Base-by-base conservation (phyloP, 2,797 vertebrate genomes). In the Siniperca undulata region DNA sequence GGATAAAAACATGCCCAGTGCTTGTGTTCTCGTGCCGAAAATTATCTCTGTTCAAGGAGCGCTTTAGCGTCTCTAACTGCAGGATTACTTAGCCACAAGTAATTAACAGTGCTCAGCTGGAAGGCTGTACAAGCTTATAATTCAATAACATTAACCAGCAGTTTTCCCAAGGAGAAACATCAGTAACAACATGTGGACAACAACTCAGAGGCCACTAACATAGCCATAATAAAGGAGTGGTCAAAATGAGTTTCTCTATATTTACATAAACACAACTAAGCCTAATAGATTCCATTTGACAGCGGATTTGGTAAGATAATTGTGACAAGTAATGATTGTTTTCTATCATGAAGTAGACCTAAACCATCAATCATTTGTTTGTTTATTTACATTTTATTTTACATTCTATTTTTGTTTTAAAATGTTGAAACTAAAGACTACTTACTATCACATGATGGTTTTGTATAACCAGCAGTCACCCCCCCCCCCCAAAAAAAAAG, bases 1-100 rank as follows among this genome's bases (percentile, higher is more conserved):
- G 87, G 76, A 84, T 87, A 16, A 87, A 93, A 92, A 91, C 91
- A 89, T 81, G 81, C 62, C 74, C 61, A 60, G 48, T 61, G 88
- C 83, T 59, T 78, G 72, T 89, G 87, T 81, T 88, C 74, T 81
- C 73, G 74, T 93, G 88, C 82, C 40, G 89, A 86, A 85, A 82
- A 84, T 82, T 17, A 83, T 77, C 74, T 66, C 81, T 75, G 82
- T 67, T 77, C 78, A 27, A 67, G 69, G 64, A 81, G 61, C 70
- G 50, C 55, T 70, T 50, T 36, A 61, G 69, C 46, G 67, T 22
- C 74, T 74, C 78, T 74, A 80, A 34, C 70, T 82, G 80, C 59
- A 68, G 75, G 59, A 71, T 77, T 42, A 80, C 76, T 69, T 77
- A 82, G 27, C 74, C 70, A 36, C 77, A 71, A 44, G 69, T 69